These are phyloP conservation scores for Bergia sp. DNA, from an alignment of 92 coral and sea anemone genomes.

Conservation along the genomic window DNA sequence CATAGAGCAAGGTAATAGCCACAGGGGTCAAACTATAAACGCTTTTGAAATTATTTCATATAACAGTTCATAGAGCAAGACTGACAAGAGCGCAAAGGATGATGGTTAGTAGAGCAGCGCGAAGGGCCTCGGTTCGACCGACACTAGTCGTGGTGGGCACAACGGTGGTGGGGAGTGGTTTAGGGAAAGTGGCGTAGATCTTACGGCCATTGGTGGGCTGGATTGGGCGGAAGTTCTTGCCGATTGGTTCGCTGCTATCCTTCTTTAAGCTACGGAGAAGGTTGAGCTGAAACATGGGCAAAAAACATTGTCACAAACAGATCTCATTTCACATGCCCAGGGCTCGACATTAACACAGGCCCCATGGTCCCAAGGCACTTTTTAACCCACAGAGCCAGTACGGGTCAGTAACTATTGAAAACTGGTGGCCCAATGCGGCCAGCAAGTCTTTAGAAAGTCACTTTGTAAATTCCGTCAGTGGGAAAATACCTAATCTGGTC, in stretches of 20 bases:
- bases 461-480: too few relatives aligned
- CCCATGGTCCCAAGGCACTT: too few relatives aligned
- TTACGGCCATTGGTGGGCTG: constrained; percentile 18
- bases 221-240: constrained; percentile 13
- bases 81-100: background rate
- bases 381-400: too few relatives aligned
- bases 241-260: background rate
- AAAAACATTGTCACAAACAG: background rate
- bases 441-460: too few relatives aligned
- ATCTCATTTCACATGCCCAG: too few relatives aligned
- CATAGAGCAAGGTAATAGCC: too few relatives aligned
- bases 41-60: too few relatives aligned
- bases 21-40: too few relatives aligned
- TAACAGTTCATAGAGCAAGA: background rate
- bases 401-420: too few relatives aligned
- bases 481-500: too few relatives aligned
- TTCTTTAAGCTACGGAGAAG: constrained; percentile 6
- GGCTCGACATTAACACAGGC: too few relatives aligned
- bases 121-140: constrained; percentile 8
- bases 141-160: background rate
- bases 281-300: constrained; percentile 6
- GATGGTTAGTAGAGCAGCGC: background rate
- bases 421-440: too few relatives aligned
- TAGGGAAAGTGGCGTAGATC: constrained; percentile 19
- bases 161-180: background rate